Evolutionary conservation across 2,113 vertebrate genomes (phyloP).

Genomic region (Pagrus major): DNA sequence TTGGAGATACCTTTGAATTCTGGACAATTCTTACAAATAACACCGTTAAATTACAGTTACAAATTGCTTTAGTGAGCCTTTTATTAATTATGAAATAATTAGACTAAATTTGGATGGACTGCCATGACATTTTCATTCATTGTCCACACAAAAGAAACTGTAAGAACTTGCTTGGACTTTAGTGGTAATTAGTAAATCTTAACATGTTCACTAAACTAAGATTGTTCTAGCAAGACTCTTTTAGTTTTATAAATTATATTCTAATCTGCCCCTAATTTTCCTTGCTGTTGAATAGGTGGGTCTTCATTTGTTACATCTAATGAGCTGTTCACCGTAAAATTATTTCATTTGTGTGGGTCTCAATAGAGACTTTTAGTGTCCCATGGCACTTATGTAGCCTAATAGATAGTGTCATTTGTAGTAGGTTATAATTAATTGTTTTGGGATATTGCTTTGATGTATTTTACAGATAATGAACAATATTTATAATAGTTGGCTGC

Average conservation of each 20-base stretch:
- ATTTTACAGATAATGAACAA: not conserved
- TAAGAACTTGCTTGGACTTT: not conserved
- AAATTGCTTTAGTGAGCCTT: too few species aligned
- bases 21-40: too few species aligned
- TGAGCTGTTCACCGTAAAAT: not conserved
- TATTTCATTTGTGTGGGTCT: not conserved
- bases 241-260: not conserved
- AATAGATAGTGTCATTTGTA: not conserved
- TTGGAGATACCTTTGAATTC: too few species aligned
- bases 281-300: not conserved
- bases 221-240: too few species aligned
- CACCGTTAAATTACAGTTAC: too few species aligned
- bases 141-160: not conserved
- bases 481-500: not conserved
- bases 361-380: not conserved
- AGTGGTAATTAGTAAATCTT: not conserved
- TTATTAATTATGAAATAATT: too few species aligned
- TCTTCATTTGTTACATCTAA: constrained; percentile 6
- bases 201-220: not conserved
- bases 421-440: not conserved
- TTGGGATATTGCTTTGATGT: not conserved
- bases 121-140: too few species aligned
- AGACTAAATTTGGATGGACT: too few species aligned
- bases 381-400: not conserved
- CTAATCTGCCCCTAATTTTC: not conserved